Evolutionary conservation across 1,140 invertebrate genomes (phyloP), one percentile per base, ranked within the genome.

Genomic region (Proctacanthus coquilletti): DNA sequence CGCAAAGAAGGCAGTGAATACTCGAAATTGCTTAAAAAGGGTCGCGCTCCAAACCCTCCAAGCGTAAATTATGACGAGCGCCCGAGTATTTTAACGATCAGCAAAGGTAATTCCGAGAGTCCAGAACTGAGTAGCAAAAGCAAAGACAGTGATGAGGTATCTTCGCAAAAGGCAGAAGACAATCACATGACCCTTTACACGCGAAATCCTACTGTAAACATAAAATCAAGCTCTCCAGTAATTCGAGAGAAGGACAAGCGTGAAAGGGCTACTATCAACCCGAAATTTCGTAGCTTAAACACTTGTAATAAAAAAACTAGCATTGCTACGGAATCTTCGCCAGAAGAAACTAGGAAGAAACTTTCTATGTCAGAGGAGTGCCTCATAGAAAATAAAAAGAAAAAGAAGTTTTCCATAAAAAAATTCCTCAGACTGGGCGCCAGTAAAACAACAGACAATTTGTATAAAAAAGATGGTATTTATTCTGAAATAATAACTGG

Each of bases 321-420:
- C 31, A 57, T 52, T 39, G 59, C 60, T 2, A 70, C 71, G 0
- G 77, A 80, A 52, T 70, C 76, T 15, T 69, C 68, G 14, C 72
- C 77, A 5, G 42, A n/a, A n/a, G n/a, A 49, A 15, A 53, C 39
- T 29, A 66, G 70, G 47, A 66, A 73, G 45, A 73, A 70, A 39
- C 66, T 81, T 37, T 81, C 78, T 0, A 43, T 81, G 35, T 81
- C 79, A 1, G 77, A 76, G 40, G 77, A 82, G 44, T 81, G 75
- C 51, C 50, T 50, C 49, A 71, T 79, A 39, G 75, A 76, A 60
- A 74, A 72, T 34, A 78, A 77, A 65, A 77, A 76, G 10, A 74
- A 76, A 46, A 56, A 68, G 2, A 74, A 77, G 42, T 84, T 84
- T 47, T 87, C 81, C 0, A 64, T 88, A n/a, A 81, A 83, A 47